A percentile compares a stretch with the other conserved stretches of the same genome.
Evolutionary conservation across 2,797 vertebrate species (phyloP).

Genomic region (Falco naumanni): DNA sequence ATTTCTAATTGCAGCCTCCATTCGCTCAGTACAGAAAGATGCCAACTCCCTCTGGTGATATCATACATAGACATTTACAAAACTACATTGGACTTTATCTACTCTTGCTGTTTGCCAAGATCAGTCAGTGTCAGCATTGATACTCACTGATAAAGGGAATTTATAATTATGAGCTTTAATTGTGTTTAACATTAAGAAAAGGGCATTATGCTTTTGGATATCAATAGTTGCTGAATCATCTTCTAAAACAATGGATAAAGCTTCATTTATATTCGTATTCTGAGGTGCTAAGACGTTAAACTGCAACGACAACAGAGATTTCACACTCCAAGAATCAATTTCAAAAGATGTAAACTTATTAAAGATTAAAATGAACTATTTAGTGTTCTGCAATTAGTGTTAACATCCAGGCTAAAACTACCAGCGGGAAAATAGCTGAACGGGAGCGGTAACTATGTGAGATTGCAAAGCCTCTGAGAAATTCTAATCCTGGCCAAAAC

Average conservation of each 20-base stretch:
- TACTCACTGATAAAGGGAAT: background rate
- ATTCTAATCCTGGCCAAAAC: slow-evolving; percentile 43
- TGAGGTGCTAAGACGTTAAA: slow-evolving; percentile 25
- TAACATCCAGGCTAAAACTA: slow-evolving; percentile 62
- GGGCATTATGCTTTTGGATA: background rate
- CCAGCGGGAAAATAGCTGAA: background rate
- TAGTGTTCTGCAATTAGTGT: slow-evolving; percentile 52
- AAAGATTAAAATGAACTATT: slow-evolving; percentile 70
- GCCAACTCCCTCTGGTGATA: slow-evolving; percentile 25
- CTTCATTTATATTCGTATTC: slow-evolving; percentile 22
- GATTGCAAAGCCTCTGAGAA: slow-evolving; percentile 56
- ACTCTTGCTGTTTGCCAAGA: background rate
- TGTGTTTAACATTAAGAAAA: slow-evolving; percentile 42
- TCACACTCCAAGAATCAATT: slow-evolving; percentile 53
- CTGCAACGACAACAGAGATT: slow-evolving; percentile 40
- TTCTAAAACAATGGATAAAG: background rate
- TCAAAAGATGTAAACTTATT: slow-evolving; percentile 67
- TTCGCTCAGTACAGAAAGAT: slow-evolving; percentile 49
- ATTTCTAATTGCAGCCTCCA: slow-evolving; percentile 67
- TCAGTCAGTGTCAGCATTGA: background rate
- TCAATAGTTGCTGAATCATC: slow-evolving; percentile 22
- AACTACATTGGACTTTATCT: background rate
- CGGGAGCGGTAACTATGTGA: slow-evolving; percentile 17
- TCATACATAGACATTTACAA: slow-evolving; percentile 54
- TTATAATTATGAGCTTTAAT: slow-evolving; percentile 12